These are phyloP conservation scores for Atta cephalotes DNA, from an alignment of 1,140 invertebrate genomes.

Conservation along the genomic window DNA sequence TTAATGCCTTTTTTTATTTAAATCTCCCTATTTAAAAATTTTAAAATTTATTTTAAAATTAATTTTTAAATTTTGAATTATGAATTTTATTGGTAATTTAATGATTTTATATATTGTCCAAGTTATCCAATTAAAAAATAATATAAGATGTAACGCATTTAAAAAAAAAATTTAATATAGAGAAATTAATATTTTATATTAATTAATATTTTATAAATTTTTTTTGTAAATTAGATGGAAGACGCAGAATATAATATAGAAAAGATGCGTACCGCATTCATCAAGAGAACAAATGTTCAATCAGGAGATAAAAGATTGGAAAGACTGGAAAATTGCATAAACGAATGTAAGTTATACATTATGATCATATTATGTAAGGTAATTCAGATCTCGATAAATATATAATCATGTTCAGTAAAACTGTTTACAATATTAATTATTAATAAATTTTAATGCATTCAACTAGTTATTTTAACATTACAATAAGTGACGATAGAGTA, in stretches of 20 bases:
- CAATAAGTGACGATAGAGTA: too few relatives aligned
- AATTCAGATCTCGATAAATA: not conserved
- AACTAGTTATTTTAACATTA: too few relatives aligned
- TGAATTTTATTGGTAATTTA: not conserved
- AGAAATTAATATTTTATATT: not conserved
- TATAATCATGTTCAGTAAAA: not conserved
- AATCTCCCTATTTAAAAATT: too few relatives aligned
- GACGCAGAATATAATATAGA: not conserved
- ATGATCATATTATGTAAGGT: not conserved
- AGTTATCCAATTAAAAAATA: not conserved
- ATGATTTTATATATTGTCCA: not conserved
- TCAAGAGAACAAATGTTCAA: not conserved
- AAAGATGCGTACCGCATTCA: not conserved
- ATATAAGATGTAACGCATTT: too few relatives aligned
- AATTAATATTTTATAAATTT: not conserved
- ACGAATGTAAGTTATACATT: constrained; percentile 17
- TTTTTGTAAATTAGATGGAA: not conserved
- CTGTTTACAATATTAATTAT: not conserved
- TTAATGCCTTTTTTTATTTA: too few relatives aligned
- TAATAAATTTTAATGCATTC: not conserved
- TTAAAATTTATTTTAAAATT: not conserved
- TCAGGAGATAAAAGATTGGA: not conserved
- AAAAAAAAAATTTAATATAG: not conserved
- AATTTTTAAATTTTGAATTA: not conserved
- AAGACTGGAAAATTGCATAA: not conserved